Base-by-base conservation (phyloP, 2,113 vertebrate genomes). In the Chloropsis hardwickii region DNA sequence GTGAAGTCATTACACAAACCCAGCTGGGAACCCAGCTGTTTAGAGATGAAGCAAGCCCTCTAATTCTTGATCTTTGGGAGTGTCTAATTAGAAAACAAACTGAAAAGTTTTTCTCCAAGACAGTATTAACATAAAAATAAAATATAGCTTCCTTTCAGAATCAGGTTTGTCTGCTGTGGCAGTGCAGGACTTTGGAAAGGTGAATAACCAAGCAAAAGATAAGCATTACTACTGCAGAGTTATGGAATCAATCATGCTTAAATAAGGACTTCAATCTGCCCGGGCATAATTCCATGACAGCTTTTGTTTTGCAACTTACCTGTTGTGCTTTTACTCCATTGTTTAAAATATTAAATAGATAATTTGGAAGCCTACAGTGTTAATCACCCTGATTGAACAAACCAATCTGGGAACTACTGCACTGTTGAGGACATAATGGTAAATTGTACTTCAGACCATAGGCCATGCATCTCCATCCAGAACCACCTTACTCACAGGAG, bases 21-120 rank as follows among this genome's bases (percentile, higher is more conserved):
- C 97, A 98, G 97, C 97, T 98, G 97, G 97, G 96, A 97, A 88
- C 67, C 94, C 97, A 98, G 97, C 95, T 98, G 97, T 96, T 97
- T 93, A 86, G 97, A 97, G 94, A 97, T 96, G 92, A 97, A 96
- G 88, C 64, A 76, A 84, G 53, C 56, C 35, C 76, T 81, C 88
- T 86, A 83, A 89, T 97, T 98, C 97, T 98, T 98, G 93, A 97
- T 97, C 97, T 97, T 89, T 96, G 74, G 94, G 92, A 97, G 91
- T 91, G 97, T 79, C 96, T 97, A 96, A 97, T 97, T 97, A 97
- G 94, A 96, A 97, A 93, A 96, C 86, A 96, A 97, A 94, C 54
- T 67, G 94, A 95, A 96, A 96, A 92, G 92, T 91, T 92, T 65
- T 92, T 95, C 70, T 96, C 39, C 58, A 64, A 95, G 88, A 95